Evolutionary conservation across 1,140 invertebrate genomes (phyloP).

Genomic region (Goniozus legneri): DNA sequence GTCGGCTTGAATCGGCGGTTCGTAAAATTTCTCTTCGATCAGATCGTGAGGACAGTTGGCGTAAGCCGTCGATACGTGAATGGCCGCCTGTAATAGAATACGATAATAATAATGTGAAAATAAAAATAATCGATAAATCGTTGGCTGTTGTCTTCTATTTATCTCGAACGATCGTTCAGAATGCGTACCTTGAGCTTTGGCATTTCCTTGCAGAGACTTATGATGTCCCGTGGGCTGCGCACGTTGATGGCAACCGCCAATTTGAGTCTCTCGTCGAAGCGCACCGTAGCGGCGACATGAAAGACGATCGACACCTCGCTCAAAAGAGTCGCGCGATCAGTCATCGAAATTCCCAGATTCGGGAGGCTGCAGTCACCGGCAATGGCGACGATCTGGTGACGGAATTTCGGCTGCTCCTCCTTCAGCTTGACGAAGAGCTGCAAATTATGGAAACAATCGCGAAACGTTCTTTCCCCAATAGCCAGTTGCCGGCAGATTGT

Average conservation of each 20-base stretch:
- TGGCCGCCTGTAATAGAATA: slow-evolving; percentile 59
- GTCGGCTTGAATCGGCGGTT: slow-evolving; percentile 52
- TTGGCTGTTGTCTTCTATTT: too few relatives aligned
- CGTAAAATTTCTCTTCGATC: slow-evolving; percentile 61
- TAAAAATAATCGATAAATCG: slow-evolving; percentile 60
- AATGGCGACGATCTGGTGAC: slow-evolving; percentile 61
- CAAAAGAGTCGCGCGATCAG: slow-evolving; percentile 46
- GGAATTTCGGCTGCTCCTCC: slow-evolving; percentile 58
- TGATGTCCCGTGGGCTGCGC: slow-evolving; percentile 60
- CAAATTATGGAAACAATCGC: background rate
- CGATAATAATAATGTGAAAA: slow-evolving; percentile 22
- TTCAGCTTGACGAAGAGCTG: slow-evolving; percentile 61
- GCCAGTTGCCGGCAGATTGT: too few relatives aligned
- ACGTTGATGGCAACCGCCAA: slow-evolving; percentile 68
- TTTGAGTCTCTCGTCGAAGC: slow-evolving; percentile 68
- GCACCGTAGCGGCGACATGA: slow-evolving; percentile 67
- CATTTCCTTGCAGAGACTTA: slow-evolving; percentile 66
- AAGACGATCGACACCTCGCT: slow-evolving; percentile 69
- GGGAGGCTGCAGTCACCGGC: slow-evolving; percentile 57
- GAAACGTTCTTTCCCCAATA: too few relatives aligned
- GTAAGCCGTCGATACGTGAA: slow-evolving; percentile 67
- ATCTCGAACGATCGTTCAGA: background rate
- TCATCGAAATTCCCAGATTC: slow-evolving; percentile 51
- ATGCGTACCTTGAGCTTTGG: slow-evolving; percentile 58
- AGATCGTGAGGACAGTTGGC: slow-evolving; percentile 56